phyloP scores from a whole-genome alignment of 2,113 vertebrate species.

The Xenopus laevis region DNA sequence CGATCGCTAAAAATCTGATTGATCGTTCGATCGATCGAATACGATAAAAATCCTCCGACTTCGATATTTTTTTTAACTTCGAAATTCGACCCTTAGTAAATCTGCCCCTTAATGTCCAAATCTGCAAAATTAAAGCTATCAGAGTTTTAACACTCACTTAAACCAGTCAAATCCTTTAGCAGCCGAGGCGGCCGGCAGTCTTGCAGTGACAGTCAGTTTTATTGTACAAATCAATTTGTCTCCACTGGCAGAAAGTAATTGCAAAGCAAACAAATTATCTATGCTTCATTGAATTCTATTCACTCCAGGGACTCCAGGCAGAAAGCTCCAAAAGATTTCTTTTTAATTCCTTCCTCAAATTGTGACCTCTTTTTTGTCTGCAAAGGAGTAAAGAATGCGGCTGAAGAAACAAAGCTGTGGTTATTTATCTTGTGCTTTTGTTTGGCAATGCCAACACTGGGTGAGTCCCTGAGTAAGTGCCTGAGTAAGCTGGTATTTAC shows the following conservation, averaged over 20 bases:
- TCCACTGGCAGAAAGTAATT: slow-evolving; percentile 94
- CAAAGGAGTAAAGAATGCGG: slow-evolving; percentile 18
- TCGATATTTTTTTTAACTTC: too few relatives aligned
- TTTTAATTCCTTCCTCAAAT: slow-evolving; percentile 49
- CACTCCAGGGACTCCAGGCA: slow-evolving; percentile 66
- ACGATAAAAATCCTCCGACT: too few relatives aligned
- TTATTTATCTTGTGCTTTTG: slow-evolving; percentile 50
- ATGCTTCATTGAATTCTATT: slow-evolving; percentile 79
- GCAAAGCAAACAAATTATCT: slow-evolving; percentile 96
- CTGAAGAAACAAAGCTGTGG: slow-evolving; percentile 12
- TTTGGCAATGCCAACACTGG: slow-evolving; percentile 41
- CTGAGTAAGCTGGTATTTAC: slow-evolving; percentile 13
- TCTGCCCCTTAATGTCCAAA: slow-evolving; percentile 1
- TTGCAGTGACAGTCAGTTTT: slow-evolving; percentile 65
- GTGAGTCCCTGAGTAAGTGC: slow-evolving; percentile 11
- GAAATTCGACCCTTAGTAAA: too few relatives aligned
- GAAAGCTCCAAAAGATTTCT: slow-evolving; percentile 56
- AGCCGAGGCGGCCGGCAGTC: slow-evolving; percentile 57
- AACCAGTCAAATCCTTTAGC: slow-evolving; percentile 60
- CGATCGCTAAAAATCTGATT: too few relatives aligned
- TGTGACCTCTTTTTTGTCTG: slow-evolving; percentile 22
- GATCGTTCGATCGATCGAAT: too few relatives aligned
- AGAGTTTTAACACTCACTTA: slow-evolving; percentile 49
- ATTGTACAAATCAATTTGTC: slow-evolving; percentile 88
- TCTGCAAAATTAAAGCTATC: slow-evolving; percentile 33